Evolutionary conservation across 2,888 invertebrate species (phyloP).

Genomic region (Listrodromus nycthemerus): DNA sequence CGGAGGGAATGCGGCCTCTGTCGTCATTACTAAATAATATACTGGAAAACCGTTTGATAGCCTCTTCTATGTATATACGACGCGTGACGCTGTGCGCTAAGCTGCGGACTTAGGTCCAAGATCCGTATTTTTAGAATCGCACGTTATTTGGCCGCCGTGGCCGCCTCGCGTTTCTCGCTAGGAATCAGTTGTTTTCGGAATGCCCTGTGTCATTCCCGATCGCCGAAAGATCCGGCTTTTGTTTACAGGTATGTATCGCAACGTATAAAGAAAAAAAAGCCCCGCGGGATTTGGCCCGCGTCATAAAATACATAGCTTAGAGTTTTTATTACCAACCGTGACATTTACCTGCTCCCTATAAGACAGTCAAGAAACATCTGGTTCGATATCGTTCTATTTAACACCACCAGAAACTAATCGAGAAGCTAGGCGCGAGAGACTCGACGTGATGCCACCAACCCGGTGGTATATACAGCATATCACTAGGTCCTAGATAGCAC

Average conservation of each 20-base stretch:
- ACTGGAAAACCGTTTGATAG: conserved; percentile 76
- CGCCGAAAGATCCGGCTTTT: neutral
- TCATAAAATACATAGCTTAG: neutral
- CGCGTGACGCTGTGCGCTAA: conserved; percentile 63
- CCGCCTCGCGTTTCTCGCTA: neutral
- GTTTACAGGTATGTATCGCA: neutral
- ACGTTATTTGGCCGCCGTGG: conserved; percentile 32
- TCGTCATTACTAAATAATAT: conserved; percentile 79
- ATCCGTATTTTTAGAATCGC: conserved; percentile 79
- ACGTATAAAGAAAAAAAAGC: neutral
- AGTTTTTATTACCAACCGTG: neutral
- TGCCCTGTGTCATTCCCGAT: neutral
- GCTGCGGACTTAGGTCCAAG: conserved; percentile 75
- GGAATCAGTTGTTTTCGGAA: neutral
- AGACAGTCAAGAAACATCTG: neutral
- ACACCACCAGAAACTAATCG: conserved; percentile 99
- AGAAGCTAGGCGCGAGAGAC: conserved; percentile 95
- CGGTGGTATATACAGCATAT: conserved; percentile 97
- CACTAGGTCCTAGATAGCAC: conserved; percentile 92
- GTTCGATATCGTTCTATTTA: conserved; percentile 42
- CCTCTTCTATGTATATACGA: conserved; percentile 73
- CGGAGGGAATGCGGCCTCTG: conserved; percentile 76
- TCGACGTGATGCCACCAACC: conserved; percentile 99
- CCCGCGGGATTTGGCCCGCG: no score
- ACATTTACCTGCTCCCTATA: neutral